Conservation (phyloP, 2,797 vertebrate species). For the Danio kyathit region DNA sequence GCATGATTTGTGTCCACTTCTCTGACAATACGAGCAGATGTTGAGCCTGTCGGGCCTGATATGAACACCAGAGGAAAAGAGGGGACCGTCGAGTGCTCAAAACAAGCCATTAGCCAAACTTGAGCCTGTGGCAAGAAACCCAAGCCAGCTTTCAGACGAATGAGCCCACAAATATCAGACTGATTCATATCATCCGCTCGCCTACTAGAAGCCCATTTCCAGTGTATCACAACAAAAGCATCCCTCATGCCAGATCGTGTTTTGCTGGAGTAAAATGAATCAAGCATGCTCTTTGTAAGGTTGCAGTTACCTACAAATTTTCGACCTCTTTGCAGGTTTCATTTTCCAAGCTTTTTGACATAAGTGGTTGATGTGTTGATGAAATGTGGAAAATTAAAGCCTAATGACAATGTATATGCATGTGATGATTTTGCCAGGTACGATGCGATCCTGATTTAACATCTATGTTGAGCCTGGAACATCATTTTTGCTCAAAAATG, state of each 20-base stretch:
- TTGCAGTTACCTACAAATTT: neutral
- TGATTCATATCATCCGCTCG: neutral
- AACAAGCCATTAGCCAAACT: conserved; percentile 53
- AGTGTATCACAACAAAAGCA: conserved; percentile 7
- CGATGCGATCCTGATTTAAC: too few relatives aligned
- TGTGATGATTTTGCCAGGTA: too few relatives aligned
- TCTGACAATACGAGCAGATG: conserved; percentile 12
- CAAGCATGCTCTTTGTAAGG: conserved; percentile 1
- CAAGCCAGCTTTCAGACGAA: conserved; percentile 7
- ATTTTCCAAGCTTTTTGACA: conserved; percentile 41
- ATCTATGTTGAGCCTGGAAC: too few relatives aligned
- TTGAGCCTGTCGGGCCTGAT: conserved; percentile 30
- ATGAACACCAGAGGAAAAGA: conserved; percentile 25
- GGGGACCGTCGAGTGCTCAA: conserved; percentile 29
- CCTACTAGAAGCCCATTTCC: conserved; percentile 3
- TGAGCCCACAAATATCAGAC: neutral
- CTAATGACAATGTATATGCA: too few relatives aligned
- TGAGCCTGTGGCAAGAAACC: conserved; percentile 32
- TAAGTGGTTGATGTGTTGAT: neutral
- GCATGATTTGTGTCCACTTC: conserved; percentile 23
- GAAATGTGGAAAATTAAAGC: neutral
- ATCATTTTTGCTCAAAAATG: too few relatives aligned
- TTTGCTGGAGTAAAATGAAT: neutral
- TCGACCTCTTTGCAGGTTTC: neutral
- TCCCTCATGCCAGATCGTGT: neutral